Percentiles rank a stretch among this genome's conserved stretches.
These are phyloP conservation scores for Drosophila monieri DNA, from an alignment of 2,888 invertebrate species.

Conservation along the genomic window DNA sequence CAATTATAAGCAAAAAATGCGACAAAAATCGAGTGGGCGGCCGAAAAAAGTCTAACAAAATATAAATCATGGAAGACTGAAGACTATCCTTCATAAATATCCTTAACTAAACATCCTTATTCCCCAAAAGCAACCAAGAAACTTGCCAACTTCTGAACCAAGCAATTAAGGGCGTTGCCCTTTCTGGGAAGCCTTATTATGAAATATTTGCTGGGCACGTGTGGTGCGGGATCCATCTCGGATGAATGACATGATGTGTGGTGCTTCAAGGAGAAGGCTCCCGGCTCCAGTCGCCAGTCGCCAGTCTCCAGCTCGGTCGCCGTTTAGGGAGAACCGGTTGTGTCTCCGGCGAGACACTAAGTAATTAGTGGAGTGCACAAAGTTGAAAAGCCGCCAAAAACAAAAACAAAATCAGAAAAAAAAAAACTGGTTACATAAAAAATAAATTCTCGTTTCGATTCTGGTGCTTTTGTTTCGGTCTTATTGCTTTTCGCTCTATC, in stretches of 20 bases:
- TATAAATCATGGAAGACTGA: no score
- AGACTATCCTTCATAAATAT: no score
- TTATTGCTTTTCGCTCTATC: not conserved
- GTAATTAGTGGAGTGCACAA: slow-evolving; percentile 40
- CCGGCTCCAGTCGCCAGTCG: no score
- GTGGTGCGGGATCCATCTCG: slow-evolving; percentile 28
- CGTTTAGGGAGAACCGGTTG: slow-evolving; percentile 27
- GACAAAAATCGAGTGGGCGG: slow-evolving; percentile 14
- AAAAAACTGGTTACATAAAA: slow-evolving; percentile 71
- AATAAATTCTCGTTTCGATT: slow-evolving; percentile 33
- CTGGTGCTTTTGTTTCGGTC: slow-evolving; percentile 8
- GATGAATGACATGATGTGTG: slow-evolving; percentile 8
- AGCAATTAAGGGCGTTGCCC: slow-evolving; percentile 19
- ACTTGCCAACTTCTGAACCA: no score
- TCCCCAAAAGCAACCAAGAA: no score
- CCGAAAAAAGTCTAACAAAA: no score
- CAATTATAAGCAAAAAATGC: slow-evolving; percentile 22
- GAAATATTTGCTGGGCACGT: slow-evolving; percentile 27
- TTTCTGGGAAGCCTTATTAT: slow-evolving; percentile 6
- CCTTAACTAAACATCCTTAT: no score
- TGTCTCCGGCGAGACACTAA: slow-evolving; percentile 13
- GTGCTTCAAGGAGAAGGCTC: not conserved
- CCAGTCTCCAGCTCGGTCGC: not conserved
- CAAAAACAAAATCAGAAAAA: not conserved
- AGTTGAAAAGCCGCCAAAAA: slow-evolving; percentile 11